A percentile compares a stretch with the other conserved stretches of the same genome.
Evolutionary conservation across 2,888 invertebrate species (phyloP).

Genomic region (Harpalus rufipes): DNA sequence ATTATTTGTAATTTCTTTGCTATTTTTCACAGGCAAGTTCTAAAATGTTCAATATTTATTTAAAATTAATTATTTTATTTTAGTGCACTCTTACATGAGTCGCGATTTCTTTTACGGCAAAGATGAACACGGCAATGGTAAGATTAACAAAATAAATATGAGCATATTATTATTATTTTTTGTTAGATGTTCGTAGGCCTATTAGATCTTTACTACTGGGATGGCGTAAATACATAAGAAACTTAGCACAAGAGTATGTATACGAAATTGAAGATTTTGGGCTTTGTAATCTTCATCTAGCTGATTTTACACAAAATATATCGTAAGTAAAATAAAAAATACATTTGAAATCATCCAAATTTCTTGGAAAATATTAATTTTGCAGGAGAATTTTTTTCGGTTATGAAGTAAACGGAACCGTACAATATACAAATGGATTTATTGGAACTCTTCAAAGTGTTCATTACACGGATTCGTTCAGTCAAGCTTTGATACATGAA

Average conservation of each 20-base stretch:
- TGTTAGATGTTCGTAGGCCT: constrained; percentile 18
- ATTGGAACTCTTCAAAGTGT: constrained; percentile 48
- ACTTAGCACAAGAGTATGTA: constrained; percentile 47
- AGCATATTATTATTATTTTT: background rate
- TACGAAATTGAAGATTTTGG: constrained; percentile 59
- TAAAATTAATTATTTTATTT: constrained; percentile 10
- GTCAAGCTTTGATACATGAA: constrained; percentile 15
- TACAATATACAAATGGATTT: constrained; percentile 56
- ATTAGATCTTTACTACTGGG: constrained; percentile 27
- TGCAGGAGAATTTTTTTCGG: constrained; percentile 48
- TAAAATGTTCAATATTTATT: background rate
- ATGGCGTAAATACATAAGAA: constrained; percentile 53
- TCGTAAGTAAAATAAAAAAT: constrained; percentile 28
- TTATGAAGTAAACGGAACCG: constrained; percentile 42
- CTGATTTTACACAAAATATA: constrained; percentile 53
- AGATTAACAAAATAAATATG: background rate
- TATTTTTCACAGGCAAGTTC: background rate
- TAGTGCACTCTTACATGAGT: constrained; percentile 20
- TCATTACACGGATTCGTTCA: background rate
- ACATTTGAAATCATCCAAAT: background rate
- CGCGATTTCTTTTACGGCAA: constrained; percentile 12
- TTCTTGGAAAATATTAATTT: background rate
- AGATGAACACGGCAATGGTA: constrained; percentile 30
- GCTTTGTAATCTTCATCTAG: constrained; percentile 46
- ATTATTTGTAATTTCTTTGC: constrained; percentile 10